Evolutionary conservation across 2,113 vertebrate species (phyloP), one percentile per base, ranked within the genome.

Genomic region (Clarias magur): DNA sequence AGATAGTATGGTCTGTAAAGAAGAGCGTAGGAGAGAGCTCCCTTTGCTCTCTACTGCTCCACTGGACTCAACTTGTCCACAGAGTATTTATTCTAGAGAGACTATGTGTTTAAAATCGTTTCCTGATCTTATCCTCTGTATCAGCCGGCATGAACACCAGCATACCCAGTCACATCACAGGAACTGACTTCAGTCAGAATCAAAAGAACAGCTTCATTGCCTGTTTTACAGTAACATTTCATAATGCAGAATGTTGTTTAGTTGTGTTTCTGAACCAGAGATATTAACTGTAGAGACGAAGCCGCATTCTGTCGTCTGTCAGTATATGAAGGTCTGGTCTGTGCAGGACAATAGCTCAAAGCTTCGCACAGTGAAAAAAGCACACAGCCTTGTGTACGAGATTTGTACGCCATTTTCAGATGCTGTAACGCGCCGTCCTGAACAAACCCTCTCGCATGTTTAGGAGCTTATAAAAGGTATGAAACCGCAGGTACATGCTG

Each of bases 71-170:
- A 68, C 81, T 12, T 70, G 63, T 70, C 72, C 82, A 54, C 48
- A 59, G 60, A 80, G 60, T 27, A 34, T 34, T 57, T n/a, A n/a
- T 30, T 16, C 72, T 42, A 65, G 72, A 38, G 70, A 85, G 63
- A 75, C 25, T 56, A 57, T 68, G 62, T 80, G 82, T 84, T 84
- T 57, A 27, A 27, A 42, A 48, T 1, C 75, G 53, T 76, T 86
- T 42, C 67, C 56, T 62, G 30, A 30, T 76, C 48, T 70, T 82
- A 83, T 89, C 86, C 65, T 86, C n/a, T 59, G 34, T 27, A 76
- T 83, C 72, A 57, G 53, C 88, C 76, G 30, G 80, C 80, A 38
- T 63, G 62, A 38, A 25, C 42, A 70, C 75, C 72, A 62, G 30
- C 56, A 60, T 21, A 82, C 42, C 38, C 7, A 23, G 85, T 83